Conservation (phyloP, 2,888 invertebrate species). For the Pseudococcus jackbeardsleyi region DNA sequence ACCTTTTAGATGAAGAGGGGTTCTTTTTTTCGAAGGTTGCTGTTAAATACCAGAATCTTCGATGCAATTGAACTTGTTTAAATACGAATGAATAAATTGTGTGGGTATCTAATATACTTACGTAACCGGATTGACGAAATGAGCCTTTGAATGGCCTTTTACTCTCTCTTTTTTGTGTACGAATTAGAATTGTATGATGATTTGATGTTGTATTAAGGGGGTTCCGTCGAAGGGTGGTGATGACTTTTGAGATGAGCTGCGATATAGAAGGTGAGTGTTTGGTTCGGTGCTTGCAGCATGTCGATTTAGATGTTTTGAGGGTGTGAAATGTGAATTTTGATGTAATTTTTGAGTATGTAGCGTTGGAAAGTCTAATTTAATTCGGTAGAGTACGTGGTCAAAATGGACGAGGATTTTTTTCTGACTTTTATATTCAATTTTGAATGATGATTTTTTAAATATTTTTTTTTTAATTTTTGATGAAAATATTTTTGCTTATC, state of each 20-base stretch:
- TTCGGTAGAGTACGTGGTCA: background rate
- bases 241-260: background rate
- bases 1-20: background rate
- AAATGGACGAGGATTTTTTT: too few relatives aligned
- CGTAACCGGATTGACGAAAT: slow-evolving; percentile 10
- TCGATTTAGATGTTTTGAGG: too few relatives aligned
- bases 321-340: too few relatives aligned
- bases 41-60: background rate
- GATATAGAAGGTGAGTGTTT: too few relatives aligned
- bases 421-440: too few relatives aligned
- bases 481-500: too few relatives aligned
- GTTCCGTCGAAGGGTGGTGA: background rate
- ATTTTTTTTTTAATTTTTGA: too few relatives aligned
- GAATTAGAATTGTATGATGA: background rate
- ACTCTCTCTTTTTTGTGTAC: background rate
- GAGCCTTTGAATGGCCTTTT: background rate
- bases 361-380: too few relatives aligned
- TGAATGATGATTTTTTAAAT: too few relatives aligned
- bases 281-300: too few relatives aligned
- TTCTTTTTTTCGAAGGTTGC: slow-evolving; percentile 13
- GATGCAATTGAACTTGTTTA: slow-evolving; percentile 23
- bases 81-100: background rate
- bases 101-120: background rate
- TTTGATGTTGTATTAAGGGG: background rate
- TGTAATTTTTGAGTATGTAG: too few relatives aligned